Evolutionary conservation across 2,888 invertebrate species (phyloP).

Genomic region (Sisyra nigra): DNA sequence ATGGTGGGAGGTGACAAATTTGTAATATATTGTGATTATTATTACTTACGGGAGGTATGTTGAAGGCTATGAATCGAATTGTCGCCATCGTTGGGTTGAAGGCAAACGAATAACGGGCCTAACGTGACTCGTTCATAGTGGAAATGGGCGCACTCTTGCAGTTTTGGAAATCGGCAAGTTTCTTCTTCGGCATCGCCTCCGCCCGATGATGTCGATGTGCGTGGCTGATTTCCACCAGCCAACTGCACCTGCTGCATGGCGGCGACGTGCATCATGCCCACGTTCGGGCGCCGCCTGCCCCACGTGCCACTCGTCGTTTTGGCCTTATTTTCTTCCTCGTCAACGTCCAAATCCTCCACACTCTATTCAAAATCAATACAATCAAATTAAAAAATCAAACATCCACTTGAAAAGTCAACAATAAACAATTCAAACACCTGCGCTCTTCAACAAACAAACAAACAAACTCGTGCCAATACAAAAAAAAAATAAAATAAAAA

Average conservation of each 20-base stretch:
- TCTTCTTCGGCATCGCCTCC: slow-evolving; percentile 15
- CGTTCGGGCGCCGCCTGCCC: slow-evolving; percentile 5
- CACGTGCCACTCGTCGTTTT: slow-evolving; percentile 8
- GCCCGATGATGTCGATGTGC: slow-evolving; percentile 10
- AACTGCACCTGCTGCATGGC: slow-evolving; percentile 8
- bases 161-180: slow-evolving; percentile 59
- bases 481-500: neutral
- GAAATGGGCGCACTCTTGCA: slow-evolving; percentile 96
- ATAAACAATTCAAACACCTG: neutral
- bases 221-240: neutral
- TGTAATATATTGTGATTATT: too few relatives aligned
- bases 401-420: neutral
- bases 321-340: slow-evolving; percentile 1
- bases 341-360: slow-evolving; percentile 5
- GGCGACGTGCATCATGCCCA: slow-evolving; percentile 10
- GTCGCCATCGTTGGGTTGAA: slow-evolving; percentile 31
- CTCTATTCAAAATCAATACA: neutral
- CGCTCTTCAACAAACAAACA: neutral
- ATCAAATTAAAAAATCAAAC: neutral
- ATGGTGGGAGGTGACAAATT: too few relatives aligned
- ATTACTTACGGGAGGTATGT: slow-evolving; percentile 4
- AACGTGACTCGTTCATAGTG: slow-evolving; percentile 92
- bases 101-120: slow-evolving; percentile 45
- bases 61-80: slow-evolving; percentile 27
- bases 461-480: neutral